Evolutionary conservation across 2,797 vertebrate genomes (phyloP).

Genomic region (Sebastes variabilis): DNA sequence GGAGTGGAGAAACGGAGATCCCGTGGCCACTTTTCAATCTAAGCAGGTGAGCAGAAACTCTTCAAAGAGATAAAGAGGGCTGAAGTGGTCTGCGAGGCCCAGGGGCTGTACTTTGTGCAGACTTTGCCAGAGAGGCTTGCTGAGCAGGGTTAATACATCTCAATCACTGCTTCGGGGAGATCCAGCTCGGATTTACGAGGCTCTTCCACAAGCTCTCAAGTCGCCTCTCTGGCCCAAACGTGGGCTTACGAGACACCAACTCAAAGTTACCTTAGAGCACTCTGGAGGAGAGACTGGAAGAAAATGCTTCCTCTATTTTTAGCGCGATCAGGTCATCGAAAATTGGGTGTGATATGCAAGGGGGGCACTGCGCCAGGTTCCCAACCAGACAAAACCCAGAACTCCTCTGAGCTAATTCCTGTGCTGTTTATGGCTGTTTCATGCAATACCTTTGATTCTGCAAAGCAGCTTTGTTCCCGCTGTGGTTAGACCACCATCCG

Average conservation of each 20-base stretch:
- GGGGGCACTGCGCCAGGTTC: background rate
- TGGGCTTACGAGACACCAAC: conserved; percentile 43
- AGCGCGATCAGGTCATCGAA: background rate
- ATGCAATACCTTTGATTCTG: conserved; percentile 2
- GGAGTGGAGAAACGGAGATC: background rate
- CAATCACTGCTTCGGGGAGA: conserved; percentile 58
- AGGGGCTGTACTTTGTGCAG: conserved; percentile 24
- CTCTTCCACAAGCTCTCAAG: conserved; percentile 51
- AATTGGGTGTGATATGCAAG: background rate
- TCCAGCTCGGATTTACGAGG: conserved; percentile 62
- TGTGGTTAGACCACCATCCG: conserved; percentile 21
- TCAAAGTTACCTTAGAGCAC: conserved; percentile 24
- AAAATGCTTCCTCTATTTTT: conserved; percentile 21
- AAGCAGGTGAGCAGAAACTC: conserved; percentile 40
- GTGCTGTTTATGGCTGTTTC: background rate
- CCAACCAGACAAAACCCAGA: background rate
- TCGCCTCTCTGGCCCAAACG: conserved; percentile 32
- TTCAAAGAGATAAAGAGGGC: conserved; percentile 23
- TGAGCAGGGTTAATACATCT: conserved; percentile 60
- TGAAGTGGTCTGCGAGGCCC: conserved; percentile 38
- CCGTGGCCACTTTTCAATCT: conserved; percentile 1
- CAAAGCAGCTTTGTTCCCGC: conserved; percentile 14
- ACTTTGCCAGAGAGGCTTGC: conserved; percentile 52
- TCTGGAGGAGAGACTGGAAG: conserved; percentile 1
- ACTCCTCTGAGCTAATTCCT: background rate